Evolutionary conservation across 2,113 vertebrate genomes (phyloP).

Genomic region (Antidorcas marsupialis): DNA sequence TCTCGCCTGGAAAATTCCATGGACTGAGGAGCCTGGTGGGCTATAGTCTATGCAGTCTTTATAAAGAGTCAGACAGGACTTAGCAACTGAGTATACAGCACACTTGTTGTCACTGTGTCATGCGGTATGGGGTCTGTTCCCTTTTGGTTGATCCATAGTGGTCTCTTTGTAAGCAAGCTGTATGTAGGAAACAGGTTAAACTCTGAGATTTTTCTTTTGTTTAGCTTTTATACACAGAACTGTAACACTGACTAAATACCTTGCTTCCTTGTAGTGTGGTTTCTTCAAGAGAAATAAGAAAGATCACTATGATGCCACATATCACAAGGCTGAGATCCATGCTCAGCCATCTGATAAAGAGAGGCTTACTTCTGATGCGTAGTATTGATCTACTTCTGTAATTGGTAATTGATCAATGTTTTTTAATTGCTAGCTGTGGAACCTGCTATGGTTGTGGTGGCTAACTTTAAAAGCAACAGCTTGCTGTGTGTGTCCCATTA

Average conservation of each 20-base stretch:
- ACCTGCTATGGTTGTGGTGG: conserved; percentile 85
- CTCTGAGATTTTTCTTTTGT: conserved; percentile 54
- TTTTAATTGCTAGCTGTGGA: conserved; percentile 82
- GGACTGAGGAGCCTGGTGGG: not conserved
- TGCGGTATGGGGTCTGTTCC: not conserved
- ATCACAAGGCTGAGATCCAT: conserved; percentile 99
- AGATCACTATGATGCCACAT: conserved; percentile 94
- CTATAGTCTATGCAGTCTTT: not conserved
- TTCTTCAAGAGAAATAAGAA: conserved; percentile 99
- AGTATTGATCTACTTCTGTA: conserved; percentile 89
- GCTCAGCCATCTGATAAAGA: conserved; percentile 99
- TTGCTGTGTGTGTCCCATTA: conserved; percentile 81
- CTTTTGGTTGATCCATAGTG: not conserved
- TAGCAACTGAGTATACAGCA: not conserved
- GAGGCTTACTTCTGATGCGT: conserved; percentile 97
- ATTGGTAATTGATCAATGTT: conserved; percentile 89
- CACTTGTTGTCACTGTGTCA: not conserved
- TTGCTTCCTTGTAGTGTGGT: conserved; percentile 97
- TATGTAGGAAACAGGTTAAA: conserved; percentile 5
- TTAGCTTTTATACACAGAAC: conserved; percentile 40
- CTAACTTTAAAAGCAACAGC: conserved; percentile 83
- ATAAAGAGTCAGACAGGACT: not conserved
- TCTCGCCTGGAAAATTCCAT: not conserved
- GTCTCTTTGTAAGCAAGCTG: not conserved
- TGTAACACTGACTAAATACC: conserved; percentile 84